These are phyloP conservation scores for Heliconius congener DNA, from an alignment of 1,140 invertebrate species.

Conservation along the genomic window DNA sequence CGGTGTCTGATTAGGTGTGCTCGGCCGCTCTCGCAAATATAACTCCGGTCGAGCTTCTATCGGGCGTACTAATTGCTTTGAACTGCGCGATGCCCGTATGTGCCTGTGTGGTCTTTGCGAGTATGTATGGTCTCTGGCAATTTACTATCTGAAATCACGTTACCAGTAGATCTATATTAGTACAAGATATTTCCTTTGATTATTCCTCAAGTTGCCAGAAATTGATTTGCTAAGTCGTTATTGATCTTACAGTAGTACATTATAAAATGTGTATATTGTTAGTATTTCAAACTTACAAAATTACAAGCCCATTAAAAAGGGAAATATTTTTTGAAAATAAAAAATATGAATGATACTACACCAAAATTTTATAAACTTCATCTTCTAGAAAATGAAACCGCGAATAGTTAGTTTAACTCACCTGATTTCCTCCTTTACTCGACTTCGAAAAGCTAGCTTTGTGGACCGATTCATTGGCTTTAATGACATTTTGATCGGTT, in stretches of 20 bases:
- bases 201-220: background rate
- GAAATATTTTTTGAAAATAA: background rate
- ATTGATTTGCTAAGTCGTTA: background rate
- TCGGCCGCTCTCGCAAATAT: conserved; percentile 15
- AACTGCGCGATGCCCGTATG: background rate
- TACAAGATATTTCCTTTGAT: background rate
- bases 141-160: background rate
- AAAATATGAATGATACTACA: conserved; percentile 10
- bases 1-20: conserved; percentile 14
- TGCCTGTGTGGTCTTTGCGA: conserved; percentile 4
- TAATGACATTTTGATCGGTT: conserved; percentile 68
- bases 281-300: no score
- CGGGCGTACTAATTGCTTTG: conserved; percentile 23
- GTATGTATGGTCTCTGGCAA: background rate
- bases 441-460: conserved; percentile 72
- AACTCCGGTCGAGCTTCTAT: conserved; percentile 10
- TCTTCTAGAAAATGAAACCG: conserved; percentile 70
- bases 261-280: no score
- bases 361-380: conserved; percentile 59
- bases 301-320: background rate
- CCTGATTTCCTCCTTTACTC: conserved; percentile 50
- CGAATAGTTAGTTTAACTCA: conserved; percentile 56
- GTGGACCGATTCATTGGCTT: conserved; percentile 61
- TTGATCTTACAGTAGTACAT: background rate
- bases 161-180: background rate